phyloP scores from a whole-genome alignment of 2,888 invertebrate species.

The Volucella bombylans region DNA sequence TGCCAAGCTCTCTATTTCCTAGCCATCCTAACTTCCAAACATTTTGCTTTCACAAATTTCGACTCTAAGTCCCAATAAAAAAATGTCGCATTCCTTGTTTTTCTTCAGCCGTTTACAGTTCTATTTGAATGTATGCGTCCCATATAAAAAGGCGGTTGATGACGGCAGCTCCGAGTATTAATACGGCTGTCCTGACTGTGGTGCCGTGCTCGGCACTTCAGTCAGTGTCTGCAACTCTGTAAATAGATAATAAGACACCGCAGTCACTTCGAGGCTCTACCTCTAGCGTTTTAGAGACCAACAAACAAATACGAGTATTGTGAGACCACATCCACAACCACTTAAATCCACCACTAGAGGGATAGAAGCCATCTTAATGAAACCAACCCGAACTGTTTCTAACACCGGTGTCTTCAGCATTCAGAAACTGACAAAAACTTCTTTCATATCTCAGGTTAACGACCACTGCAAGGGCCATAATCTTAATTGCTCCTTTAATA shows the following conservation, averaged over 20 bases:
- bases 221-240: not conserved
- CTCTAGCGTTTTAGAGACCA: conserved; percentile 9
- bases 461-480: conserved; percentile 26
- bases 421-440: conserved; percentile 26
- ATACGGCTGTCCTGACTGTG: conserved; percentile 18
- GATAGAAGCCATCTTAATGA: not conserved
- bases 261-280: conserved; percentile 14
- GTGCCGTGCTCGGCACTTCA: conserved; percentile 15
- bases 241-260: not conserved
- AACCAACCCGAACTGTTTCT: conserved; percentile 14
- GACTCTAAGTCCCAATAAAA: too few species aligned
- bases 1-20: too few species aligned
- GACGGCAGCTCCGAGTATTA: not conserved
- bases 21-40: too few species aligned
- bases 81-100: too few species aligned
- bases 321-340: not conserved
- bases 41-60: too few species aligned
- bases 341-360: too few species aligned
- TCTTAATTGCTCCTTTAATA: conserved; percentile 30
- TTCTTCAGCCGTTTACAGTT: too few species aligned
- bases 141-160: too few species aligned
- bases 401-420: not conserved
- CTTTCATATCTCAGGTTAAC: conserved; percentile 23
- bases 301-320: conserved; percentile 15
- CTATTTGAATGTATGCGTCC: too few species aligned